Conservation (phyloP, 2,888 invertebrate genomes). For the Peribatodes rhomboidaria region DNA sequence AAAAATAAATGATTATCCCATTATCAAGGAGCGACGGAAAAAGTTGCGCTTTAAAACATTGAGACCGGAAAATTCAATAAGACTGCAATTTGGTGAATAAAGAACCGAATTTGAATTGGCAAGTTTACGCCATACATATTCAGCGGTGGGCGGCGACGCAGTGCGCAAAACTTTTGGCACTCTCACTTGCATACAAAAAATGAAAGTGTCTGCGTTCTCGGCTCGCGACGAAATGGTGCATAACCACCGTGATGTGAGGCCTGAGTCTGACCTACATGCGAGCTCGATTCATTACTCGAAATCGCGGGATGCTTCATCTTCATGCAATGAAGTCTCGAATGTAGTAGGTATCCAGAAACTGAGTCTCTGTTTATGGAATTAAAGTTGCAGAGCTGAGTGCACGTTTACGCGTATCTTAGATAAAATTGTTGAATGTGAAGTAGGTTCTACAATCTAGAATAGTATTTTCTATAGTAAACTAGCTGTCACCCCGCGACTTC, state of each 20-base stretch:
- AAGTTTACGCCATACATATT: constrained; percentile 81
- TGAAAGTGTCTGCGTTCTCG: constrained; percentile 66
- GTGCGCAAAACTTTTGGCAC: constrained; percentile 86
- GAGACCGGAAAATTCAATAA: constrained; percentile 63
- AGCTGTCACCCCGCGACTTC: too few species aligned
- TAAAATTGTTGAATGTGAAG: too few species aligned
- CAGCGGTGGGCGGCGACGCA: constrained; percentile 75
- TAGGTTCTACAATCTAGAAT: too few species aligned
- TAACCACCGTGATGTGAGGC: constrained; percentile 57
- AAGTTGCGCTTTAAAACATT: constrained; percentile 27
- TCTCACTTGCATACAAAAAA: constrained; percentile 84
- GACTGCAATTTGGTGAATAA: constrained; percentile 69
- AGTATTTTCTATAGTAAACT: too few species aligned
- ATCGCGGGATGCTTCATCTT: constrained; percentile 12
- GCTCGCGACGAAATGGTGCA: constrained; percentile 63
- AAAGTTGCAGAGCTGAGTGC: neutral
- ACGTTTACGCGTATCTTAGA: too few species aligned
- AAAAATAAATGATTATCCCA: constrained; percentile 4
- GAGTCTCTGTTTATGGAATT: neutral
- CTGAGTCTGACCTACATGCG: constrained; percentile 54
- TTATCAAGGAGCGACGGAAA: neutral
- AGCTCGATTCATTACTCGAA: constrained; percentile 20
- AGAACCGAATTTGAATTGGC: constrained; percentile 80
- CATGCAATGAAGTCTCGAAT: constrained; percentile 5
- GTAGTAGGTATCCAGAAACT: neutral